Evolutionary conservation across 2,797 vertebrate genomes (phyloP).

Genomic region (Diplodus puntazzo): DNA sequence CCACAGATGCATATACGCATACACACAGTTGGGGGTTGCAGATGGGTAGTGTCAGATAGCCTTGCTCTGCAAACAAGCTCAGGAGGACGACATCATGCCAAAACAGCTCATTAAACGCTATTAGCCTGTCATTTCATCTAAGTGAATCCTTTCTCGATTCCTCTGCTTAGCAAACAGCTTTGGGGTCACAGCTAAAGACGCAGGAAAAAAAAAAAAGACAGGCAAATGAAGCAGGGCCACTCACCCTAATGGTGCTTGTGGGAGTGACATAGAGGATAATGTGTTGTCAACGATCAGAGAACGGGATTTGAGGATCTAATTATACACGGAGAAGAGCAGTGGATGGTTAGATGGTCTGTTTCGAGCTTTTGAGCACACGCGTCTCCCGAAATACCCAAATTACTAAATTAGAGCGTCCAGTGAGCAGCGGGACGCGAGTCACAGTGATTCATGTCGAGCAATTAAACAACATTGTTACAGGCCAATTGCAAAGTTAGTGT

Average conservation of each 20-base stretch:
- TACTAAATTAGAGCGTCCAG: constrained; percentile 55
- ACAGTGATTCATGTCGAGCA: constrained; percentile 30
- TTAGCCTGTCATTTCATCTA: constrained; percentile 86
- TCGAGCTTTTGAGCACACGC: constrained; percentile 45
- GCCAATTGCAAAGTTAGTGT: constrained; percentile 53
- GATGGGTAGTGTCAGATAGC: constrained; percentile 78
- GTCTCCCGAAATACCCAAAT: constrained; percentile 14
- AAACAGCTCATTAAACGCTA: constrained; percentile 88
- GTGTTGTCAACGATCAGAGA: constrained; percentile 78
- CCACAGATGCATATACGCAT: constrained; percentile 45
- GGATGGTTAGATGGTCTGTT: constrained; percentile 48
- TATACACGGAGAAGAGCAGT: constrained; percentile 59
- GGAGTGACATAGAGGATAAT: constrained; percentile 75
- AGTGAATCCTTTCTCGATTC: constrained; percentile 82
- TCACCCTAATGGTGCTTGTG: constrained; percentile 77
- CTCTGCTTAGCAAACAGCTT: constrained; percentile 82
- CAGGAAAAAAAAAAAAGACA: constrained; percentile 57
- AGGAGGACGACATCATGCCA: constrained; percentile 77
- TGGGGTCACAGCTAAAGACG: constrained; percentile 71
- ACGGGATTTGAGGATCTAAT: constrained; percentile 75
- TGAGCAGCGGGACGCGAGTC: constrained; percentile 50
- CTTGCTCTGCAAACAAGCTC: constrained; percentile 77
- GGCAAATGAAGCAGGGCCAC: constrained; percentile 74
- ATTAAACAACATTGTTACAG: constrained; percentile 38
- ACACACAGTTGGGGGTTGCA: constrained; percentile 60